Conservation (phyloP, 2,888 invertebrate species). For the Miltochrista miniata region DNA sequence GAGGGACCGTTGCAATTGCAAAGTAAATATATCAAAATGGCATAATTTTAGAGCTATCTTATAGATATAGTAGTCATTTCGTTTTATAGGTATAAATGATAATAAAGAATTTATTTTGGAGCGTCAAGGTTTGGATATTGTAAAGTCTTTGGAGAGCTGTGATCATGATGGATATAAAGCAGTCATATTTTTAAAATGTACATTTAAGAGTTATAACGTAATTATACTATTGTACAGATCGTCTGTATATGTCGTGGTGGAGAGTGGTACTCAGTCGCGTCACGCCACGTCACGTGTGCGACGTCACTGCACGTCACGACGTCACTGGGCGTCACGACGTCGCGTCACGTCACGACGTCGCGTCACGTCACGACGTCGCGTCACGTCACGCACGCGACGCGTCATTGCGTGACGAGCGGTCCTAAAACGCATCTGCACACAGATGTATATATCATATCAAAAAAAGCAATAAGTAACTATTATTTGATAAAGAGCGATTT, state of each 20-base stretch:
- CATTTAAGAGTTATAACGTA: slow-evolving; percentile 80
- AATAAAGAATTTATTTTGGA: slow-evolving; percentile 81
- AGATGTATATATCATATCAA: slow-evolving; percentile 78
- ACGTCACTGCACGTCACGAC: slow-evolving; percentile 3
- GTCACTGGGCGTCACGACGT: slow-evolving; percentile 8
- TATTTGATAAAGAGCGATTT: slow-evolving; percentile 75
- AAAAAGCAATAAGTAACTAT: slow-evolving; percentile 82
- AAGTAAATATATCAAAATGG: slow-evolving; percentile 82
- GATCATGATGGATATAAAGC: slow-evolving; percentile 82
- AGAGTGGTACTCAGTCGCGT: slow-evolving; percentile 32
- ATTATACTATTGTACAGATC: slow-evolving; percentile 63
- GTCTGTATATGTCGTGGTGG: slow-evolving; percentile 47
- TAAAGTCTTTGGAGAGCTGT: slow-evolving; percentile 82
- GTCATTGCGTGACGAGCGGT: slow-evolving; percentile 14
- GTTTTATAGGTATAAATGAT: slow-evolving; percentile 82
- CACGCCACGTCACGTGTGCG: slow-evolving; percentile 9
- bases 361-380: slow-evolving; percentile 20
- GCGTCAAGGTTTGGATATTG: slow-evolving; percentile 77
- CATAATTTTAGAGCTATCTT: slow-evolving; percentile 83
- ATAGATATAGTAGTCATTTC: slow-evolving; percentile 82
- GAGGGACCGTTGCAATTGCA: slow-evolving; percentile 84
- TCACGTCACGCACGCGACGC: slow-evolving; percentile 4
- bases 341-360: slow-evolving; percentile 6
- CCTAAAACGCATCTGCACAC: slow-evolving; percentile 50
- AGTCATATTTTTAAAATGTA: slow-evolving; percentile 83